A percentile compares a stretch with the other conserved stretches of the same genome.
These are phyloP conservation scores for Hypsopygia costalis DNA, from an alignment of 2,888 invertebrate genomes.

Conservation along the genomic window DNA sequence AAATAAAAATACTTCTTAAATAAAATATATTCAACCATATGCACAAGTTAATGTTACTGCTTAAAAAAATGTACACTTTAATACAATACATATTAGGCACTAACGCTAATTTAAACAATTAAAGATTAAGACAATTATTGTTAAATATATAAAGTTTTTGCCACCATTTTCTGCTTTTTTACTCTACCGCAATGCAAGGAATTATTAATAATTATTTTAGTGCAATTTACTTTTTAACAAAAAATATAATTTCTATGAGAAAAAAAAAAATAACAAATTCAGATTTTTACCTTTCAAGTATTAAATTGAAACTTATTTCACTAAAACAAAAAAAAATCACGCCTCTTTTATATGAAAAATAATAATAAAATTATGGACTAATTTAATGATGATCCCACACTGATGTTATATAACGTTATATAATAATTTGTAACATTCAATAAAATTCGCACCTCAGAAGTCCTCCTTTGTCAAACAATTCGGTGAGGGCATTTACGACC, in stretches of 20 bases:
- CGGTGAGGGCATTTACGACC: too few relatives aligned
- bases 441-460: too few relatives aligned
- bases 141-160: constrained; percentile 1
- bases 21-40: constrained; percentile 63
- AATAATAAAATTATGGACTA: too few relatives aligned
- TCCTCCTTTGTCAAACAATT: too few relatives aligned
- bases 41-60: constrained; percentile 54
- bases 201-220: too few relatives aligned
- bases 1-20: constrained; percentile 34
- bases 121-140: not conserved
- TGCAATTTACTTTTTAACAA: not conserved
- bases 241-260: constrained; percentile 4
- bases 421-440: too few relatives aligned
- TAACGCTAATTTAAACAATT: constrained; percentile 9
- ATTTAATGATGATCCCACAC: too few relatives aligned
- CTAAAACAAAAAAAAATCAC: not conserved
- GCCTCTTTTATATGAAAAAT: not conserved
- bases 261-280: not conserved
- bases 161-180: constrained; percentile 2
- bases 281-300: not conserved
- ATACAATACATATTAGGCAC: constrained; percentile 18
- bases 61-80: constrained; percentile 43
- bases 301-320: not conserved
- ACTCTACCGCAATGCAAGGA: not conserved
- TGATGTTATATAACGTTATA: too few relatives aligned